Base-by-base conservation (phyloP, 2,888 invertebrate genomes). In the Chymomyza amoena region DNA sequence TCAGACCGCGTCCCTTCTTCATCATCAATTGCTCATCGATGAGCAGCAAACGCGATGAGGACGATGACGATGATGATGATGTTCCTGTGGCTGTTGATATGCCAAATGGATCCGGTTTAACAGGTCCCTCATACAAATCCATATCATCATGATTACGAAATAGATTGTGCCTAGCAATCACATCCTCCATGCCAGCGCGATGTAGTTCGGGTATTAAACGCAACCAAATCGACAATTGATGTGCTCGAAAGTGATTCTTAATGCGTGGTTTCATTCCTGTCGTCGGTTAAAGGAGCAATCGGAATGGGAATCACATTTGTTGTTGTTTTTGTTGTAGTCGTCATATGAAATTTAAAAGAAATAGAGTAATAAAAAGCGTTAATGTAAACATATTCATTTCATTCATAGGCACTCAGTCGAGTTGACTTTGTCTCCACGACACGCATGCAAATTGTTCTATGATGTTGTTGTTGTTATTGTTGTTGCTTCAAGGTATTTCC, bases 191-290 rank as follows among this genome's bases (percentile, higher is more conserved):
- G 4, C 97, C 97, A 0, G 96, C 95, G 66, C 96, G 93, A 90
- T 97, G 97, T 0, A 97, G 93, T 91, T 98, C 98, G 0, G 98
- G 98, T 61, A 99, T 96, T 7, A 98, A 94, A 6, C 98, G 95
- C 9, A 98, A 92, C 99, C 99, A 99, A 59, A 98, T 97, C 61
- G 98, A 98, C 63, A 98, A 93, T 90, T 98, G 97, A 92, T 98
- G 98, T 1, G 98, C 97, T 62, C 98, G 94, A 92, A 97, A 98
- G 92, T 98, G 98, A 91, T 97, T 97, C 90, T 97, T 97, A 92
- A 97, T 94, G 73, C 96, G 95, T 0, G 98, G 97, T 90, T 97
- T 97, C 94, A 96, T 95, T 80, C 97, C 98, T 98, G 93, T 62
- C 15, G 54, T 15, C 16, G 20, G 1, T 32, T 32, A 7, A n/a